Conservation (phyloP, 1,140 invertebrate species). For the Limonius californicus region DNA sequence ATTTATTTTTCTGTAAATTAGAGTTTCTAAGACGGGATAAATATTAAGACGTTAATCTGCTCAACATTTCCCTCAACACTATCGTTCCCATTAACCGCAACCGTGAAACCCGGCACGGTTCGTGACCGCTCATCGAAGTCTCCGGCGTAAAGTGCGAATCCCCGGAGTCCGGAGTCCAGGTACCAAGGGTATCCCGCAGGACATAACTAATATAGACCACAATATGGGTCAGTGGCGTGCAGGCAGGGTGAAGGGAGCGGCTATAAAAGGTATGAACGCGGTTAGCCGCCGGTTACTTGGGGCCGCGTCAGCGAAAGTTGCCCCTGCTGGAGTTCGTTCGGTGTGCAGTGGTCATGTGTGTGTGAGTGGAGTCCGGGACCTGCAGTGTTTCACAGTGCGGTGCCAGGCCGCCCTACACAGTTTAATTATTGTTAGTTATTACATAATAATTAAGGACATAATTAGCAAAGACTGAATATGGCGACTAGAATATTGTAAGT, state of each 20-base stretch:
- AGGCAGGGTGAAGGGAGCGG: constrained; percentile 17
- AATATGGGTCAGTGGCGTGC: constrained; percentile 8
- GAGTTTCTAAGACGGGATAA: too few species aligned
- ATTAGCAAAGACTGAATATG: background rate
- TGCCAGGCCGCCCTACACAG: background rate
- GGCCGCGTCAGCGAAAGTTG: constrained; percentile 31
- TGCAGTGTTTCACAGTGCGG: constrained; percentile 3
- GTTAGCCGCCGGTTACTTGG: constrained; percentile 27
- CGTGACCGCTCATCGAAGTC: constrained; percentile 8
- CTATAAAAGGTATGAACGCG: constrained; percentile 28
- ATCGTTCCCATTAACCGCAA: too few species aligned
- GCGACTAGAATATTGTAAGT: background rate
- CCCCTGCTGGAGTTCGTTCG: constrained; percentile 19
- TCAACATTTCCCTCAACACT: too few species aligned
- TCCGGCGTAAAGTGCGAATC: background rate
- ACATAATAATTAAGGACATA: constrained; percentile 7
- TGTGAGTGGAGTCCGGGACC: constrained; percentile 4
- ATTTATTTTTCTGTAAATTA: too few species aligned
- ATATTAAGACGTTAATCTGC: too few species aligned
- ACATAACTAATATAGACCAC: background rate
- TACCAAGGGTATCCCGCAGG: background rate
- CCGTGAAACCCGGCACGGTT: too few species aligned
- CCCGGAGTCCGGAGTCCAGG: constrained; percentile 6
- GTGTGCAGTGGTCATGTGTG: background rate
- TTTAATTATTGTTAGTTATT: background rate